phyloP scores from a whole-genome alignment of 2,113 vertebrate genomes.

The Gambusia holbrooki region DNA sequence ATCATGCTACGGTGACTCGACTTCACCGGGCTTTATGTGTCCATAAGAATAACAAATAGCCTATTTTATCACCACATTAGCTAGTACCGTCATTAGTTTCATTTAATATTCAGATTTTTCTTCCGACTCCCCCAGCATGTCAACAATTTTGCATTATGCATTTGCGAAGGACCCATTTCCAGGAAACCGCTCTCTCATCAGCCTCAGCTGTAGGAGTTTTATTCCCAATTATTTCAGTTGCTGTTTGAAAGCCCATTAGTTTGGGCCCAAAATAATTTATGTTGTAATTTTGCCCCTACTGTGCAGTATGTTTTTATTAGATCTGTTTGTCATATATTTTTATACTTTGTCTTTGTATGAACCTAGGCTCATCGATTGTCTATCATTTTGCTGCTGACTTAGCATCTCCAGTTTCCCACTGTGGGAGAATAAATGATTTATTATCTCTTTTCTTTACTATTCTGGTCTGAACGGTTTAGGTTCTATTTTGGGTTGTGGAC shows the following conservation, averaged over 20 bases:
- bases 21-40: neutral
- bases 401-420: no score
- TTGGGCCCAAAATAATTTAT: neutral
- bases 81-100: neutral
- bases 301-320: no score
- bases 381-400: no score
- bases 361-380: no score
- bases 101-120: no score
- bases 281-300: neutral
- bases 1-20: neutral
- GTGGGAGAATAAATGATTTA: no score
- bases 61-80: neutral
- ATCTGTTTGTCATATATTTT: no score
- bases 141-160: neutral
- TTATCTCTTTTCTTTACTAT: no score
- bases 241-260: neutral
- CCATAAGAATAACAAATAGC: neutral
- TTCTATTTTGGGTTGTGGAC: no score
- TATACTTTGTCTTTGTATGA: no score
- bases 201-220: neutral
- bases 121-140: neutral
- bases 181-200: neutral
- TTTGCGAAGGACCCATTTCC: neutral
- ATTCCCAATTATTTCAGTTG: neutral
- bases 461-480: no score